Evolutionary conservation across 35 echinoderm and acorn worm species (phyloP), one percentile per base, ranked within the genome.

Genomic region (Apostichopus japonicus): DNA sequence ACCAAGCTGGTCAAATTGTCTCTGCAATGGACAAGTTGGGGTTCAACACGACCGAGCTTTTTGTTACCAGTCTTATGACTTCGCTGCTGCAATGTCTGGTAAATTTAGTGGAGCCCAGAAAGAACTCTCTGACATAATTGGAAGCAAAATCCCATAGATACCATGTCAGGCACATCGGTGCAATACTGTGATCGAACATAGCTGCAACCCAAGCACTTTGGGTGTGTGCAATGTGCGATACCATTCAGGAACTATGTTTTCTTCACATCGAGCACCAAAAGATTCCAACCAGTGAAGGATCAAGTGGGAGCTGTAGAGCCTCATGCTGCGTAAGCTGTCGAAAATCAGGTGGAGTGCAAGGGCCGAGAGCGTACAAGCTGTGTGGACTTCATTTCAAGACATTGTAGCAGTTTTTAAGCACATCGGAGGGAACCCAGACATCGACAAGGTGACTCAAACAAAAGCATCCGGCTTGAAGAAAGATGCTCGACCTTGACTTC

Each of bases 381-480:
- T 87, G 51, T 62, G 84, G 84, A 56, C 54, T 56, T 56, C 53
- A 87, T 87, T 59, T 87, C 6, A 87, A 87, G 52, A 1, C 54
- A 65, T 87, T 87, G 84, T 87, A 87, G 19, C 10, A 27, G 57
- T 65, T 87, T n/a, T 87, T 56, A n/a, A 14, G 58, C 33, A 87
- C 27, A 83, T 83, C 79, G 27, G 24, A 33, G 79, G 79, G 27
- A 83, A 14, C 27, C 79, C 79, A 83, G 27, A 83, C 17, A 83
- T 83, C 27, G 79, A 83, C 79, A 83, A 83, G 8, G 27, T 83
- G 79, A 83, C 79, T 23, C 79, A 82, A 15, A 82, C 79, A 82
- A 82, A 82, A 82, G 79, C 79, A 82, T 82, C 27, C 79, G 79
- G 79, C 79, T 82, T 80, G 78, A 80, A 80, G 78, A 80, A 27